phyloP scores from a whole-genome alignment of 1,140 invertebrate species.

The Drosophila jambulina region DNA sequence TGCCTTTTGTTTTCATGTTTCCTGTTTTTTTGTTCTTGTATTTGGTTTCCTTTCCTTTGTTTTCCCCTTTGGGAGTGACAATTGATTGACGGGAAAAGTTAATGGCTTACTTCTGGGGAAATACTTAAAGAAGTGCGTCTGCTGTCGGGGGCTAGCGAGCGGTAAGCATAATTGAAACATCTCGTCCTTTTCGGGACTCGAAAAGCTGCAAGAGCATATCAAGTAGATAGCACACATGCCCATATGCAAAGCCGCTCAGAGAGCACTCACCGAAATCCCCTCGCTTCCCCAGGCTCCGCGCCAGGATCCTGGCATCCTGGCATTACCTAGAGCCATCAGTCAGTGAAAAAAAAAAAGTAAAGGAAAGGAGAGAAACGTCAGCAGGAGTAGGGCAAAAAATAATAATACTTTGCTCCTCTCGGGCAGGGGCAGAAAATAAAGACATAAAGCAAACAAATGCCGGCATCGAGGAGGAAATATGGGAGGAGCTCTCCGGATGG shows the following conservation, averaged over 20 bases:
- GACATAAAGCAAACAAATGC: constrained; percentile 81
- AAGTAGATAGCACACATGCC: constrained; percentile 50
- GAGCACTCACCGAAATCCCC: constrained; percentile 54
- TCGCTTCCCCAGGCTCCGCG: constrained; percentile 6
- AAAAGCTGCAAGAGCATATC: constrained; percentile 36
- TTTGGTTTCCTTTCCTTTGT: constrained; percentile 25
- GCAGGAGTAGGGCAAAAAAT: constrained; percentile 47
- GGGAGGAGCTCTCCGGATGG: constrained; percentile 12
- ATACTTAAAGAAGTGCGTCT: constrained; percentile 30
- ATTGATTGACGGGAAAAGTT: constrained; percentile 80
- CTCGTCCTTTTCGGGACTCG: constrained; percentile 35
- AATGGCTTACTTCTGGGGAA: constrained; percentile 64
- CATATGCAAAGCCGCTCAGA: constrained; percentile 63
- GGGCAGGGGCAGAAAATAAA: constrained; percentile 69
- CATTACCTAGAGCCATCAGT: constrained; percentile 65
- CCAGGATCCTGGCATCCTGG: constrained; percentile 47
- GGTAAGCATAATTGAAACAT: constrained; percentile 73
- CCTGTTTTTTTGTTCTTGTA: constrained; percentile 5
- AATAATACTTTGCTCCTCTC: constrained; percentile 62
- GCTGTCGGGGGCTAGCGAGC: constrained; percentile 20
- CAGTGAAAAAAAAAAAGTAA: constrained; percentile 34
- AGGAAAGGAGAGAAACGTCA: constrained; percentile 25
- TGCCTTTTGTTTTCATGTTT: constrained; percentile 58
- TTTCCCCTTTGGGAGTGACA: constrained; percentile 63
- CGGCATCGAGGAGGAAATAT: constrained; percentile 26